Percentiles rank a stretch among this genome's conserved stretches.
These are phyloP conservation scores for Ephydatia muelleri DNA, from an alignment of 37 sponge, comb jelly and placozoan species.

Conservation along the genomic window DNA sequence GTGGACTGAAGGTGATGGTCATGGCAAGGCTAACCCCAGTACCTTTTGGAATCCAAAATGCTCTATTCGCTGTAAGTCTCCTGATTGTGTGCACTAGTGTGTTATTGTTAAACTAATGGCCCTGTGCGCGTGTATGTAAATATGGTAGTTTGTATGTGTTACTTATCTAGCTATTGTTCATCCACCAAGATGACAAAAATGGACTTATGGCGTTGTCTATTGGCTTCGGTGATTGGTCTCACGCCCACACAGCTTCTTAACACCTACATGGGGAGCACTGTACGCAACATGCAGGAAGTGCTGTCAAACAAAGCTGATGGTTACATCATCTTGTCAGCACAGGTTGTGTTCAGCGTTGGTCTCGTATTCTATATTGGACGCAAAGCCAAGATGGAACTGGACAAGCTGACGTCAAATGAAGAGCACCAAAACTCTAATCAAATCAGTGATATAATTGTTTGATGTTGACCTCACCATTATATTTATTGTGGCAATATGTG, in stretches of 20 bases:
- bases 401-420: constrained; percentile 26
- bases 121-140: not conserved
- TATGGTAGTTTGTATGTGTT: not conserved
- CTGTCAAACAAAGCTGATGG: constrained; percentile 66
- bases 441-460: too few species aligned
- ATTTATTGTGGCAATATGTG: too few species aligned
- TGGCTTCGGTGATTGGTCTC: constrained; percentile 75
- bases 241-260: constrained; percentile 87
- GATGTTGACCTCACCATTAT: too few species aligned
- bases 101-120: not conserved
- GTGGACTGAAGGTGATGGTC: constrained; percentile 81
- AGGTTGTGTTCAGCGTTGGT: constrained; percentile 59
- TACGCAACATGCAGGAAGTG: constrained; percentile 90
- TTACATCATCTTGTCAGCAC: constrained; percentile 76
- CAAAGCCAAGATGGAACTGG: constrained; percentile 62
- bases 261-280: constrained; percentile 94
- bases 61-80: constrained; percentile 87
- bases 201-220: constrained; percentile 32
- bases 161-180: not conserved
- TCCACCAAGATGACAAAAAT: constrained; percentile 73
- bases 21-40: constrained; percentile 90
- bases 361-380: constrained; percentile 71
- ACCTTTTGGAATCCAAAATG: constrained; percentile 95
- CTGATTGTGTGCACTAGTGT: not conserved
- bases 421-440: too few species aligned